Base-by-base conservation (phyloP, 2,797 vertebrate species). In the Tokudaia muenninki region DNA sequence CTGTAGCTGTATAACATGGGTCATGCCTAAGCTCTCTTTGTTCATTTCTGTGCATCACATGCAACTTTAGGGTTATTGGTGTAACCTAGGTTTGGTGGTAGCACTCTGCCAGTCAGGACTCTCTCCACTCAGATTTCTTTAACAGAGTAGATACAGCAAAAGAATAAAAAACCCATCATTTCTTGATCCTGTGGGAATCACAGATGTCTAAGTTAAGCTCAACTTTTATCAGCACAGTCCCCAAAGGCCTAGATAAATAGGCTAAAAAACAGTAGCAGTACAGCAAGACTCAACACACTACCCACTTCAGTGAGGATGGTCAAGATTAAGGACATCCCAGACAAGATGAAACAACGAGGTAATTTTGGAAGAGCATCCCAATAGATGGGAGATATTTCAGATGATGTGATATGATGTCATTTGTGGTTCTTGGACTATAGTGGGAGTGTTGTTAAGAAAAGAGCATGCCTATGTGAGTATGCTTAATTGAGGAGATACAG, bases 401-500 rank as follows among this genome's bases (percentile, higher is more conserved):
- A 77, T 37, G 80, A 52, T 65, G 70, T 6, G 9, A 57, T 79
- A 4, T 2, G 3, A 41, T 9, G 11, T 37, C 52, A 52, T 37
- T 57, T 26, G 0, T 24, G 13, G 41, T 74, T 19, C 41, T 81
- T 37, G 26, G 37, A 21, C 3, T 59, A 1, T 11, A 13, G 10
- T 89, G 14, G 22, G 37, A 7, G 61, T 31, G 77, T 22, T 57
- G 19, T 74, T 44, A 44, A 67, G 50, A 50, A 61, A 70, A 47
- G 4, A 41, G 37, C 1, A 4, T n/a, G n/a, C 2, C 44, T 67
- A 4, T 34, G 19, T 31, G 61, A 24, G 2, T 84, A 21, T 34
- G 82, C 59, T 63, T 41, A n/a, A 41, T 24, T 0, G 2, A 11
- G n/a, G 41, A 57, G 44, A 6, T 13, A 0, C 31, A 10, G 44